A percentile compares a stretch with the other conserved stretches of the same genome.
Conservation (phyloP, 2,888 invertebrate genomes). For the Mechanitis messenoides region DNA sequence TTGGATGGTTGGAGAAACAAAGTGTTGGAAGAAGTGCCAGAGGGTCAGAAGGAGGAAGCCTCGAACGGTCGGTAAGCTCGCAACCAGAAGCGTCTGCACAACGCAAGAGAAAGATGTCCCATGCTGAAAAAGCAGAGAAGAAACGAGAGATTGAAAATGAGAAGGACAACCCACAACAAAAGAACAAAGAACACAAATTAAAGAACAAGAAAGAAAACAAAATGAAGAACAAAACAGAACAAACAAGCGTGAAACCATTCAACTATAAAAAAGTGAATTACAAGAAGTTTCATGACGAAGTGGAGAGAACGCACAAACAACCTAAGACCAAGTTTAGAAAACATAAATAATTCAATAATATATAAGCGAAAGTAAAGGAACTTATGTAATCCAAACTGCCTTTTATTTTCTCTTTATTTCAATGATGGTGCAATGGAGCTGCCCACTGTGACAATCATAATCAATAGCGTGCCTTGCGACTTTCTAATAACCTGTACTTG, state of each 20-base stretch:
- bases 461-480: too few species aligned
- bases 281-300: conserved; percentile 50
- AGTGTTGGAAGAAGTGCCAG: conserved; percentile 16
- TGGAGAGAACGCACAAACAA: conserved; percentile 46
- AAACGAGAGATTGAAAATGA: conserved; percentile 15
- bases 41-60: conserved; percentile 29
- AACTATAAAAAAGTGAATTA: conserved; percentile 52
- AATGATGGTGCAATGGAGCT: too few species aligned
- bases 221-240: conserved; percentile 26
- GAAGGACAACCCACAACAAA: neutral
- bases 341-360: conserved; percentile 20
- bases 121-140: conserved; percentile 9
- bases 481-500: too few species aligned
- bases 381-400: neutral
- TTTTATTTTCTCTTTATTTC: neutral
- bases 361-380: conserved; percentile 43
- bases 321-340: conserved; percentile 19
- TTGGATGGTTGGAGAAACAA: neutral
- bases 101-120: conserved; percentile 4
- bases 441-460: too few species aligned
- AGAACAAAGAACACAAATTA: conserved; percentile 11
- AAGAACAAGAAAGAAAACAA: conserved; percentile 23
- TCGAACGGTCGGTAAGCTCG: conserved; percentile 18
- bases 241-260: conserved; percentile 36
- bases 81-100: conserved; percentile 18